Evolutionary conservation across 2,888 invertebrate species (phyloP).

Genomic region (Nymphalis c-album): DNA sequence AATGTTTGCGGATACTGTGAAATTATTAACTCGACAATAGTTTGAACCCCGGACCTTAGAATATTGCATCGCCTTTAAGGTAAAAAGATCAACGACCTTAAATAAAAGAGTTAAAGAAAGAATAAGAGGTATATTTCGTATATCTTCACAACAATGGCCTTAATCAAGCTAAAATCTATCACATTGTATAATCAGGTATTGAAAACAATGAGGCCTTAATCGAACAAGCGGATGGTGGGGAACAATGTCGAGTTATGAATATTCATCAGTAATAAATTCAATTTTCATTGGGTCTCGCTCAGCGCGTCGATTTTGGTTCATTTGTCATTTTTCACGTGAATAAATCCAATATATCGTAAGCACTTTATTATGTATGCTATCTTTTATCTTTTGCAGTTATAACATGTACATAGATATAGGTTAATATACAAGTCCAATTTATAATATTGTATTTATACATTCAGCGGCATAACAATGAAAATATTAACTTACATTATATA

Average conservation of each 20-base stretch:
- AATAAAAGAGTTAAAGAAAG: too few species aligned
- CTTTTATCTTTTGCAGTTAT: neutral
- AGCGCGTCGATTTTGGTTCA: constrained; percentile 71
- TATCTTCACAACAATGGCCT: constrained; percentile 32
- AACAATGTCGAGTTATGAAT: constrained; percentile 70
- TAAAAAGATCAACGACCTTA: too few species aligned
- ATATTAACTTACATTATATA: too few species aligned
- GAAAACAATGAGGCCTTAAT: constrained; percentile 55
- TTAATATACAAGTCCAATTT: too few species aligned
- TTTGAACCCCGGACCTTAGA: too few species aligned
- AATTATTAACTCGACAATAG: too few species aligned
- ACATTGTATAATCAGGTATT: constrained; percentile 50
- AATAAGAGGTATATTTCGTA: neutral
- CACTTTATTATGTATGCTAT: constrained; percentile 5
- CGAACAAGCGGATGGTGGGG: constrained; percentile 47
- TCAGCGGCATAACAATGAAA: too few species aligned
- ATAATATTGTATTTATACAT: too few species aligned
- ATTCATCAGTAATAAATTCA: constrained; percentile 75
- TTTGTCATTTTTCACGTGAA: constrained; percentile 69
- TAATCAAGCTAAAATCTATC: constrained; percentile 37
- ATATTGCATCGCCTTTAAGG: too few species aligned
- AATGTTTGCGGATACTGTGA: too few species aligned
- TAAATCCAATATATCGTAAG: constrained; percentile 41
- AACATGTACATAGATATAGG: neutral
- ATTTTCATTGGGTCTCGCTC: constrained; percentile 68